Evolutionary conservation across 2,797 vertebrate species (phyloP).

Genomic region (Fistularia tabacaria): DNA sequence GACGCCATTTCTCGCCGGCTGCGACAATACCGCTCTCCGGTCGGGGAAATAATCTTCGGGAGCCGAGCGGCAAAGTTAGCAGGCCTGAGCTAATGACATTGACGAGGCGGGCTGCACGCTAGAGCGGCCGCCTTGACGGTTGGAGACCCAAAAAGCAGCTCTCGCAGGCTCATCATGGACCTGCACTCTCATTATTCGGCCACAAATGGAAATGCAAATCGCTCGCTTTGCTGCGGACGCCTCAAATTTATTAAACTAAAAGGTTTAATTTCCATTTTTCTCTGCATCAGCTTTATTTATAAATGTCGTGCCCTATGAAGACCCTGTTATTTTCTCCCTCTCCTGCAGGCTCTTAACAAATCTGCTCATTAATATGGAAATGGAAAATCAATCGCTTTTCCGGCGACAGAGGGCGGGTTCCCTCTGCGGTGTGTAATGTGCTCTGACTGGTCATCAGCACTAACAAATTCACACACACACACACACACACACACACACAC

Average conservation of each 20-base stretch:
- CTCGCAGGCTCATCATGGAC: conserved; percentile 74
- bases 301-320: conserved; percentile 99
- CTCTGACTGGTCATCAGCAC: conserved; percentile 90
- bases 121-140: conserved; percentile 73
- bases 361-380: conserved; percentile 99
- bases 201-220: conserved; percentile 96
- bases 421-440: conserved; percentile 93
- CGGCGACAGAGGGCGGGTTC: conserved; percentile 89
- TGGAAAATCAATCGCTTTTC: conserved; percentile 99
- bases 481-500: conserved; percentile 18
- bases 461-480: conserved; percentile 52
- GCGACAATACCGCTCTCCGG: conserved; percentile 48
- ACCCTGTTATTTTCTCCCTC: conserved; percentile 94
- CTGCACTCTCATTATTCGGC: conserved; percentile 83
- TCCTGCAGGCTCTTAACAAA: conserved; percentile 97
- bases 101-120: conserved; percentile 65
- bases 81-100: conserved; percentile 69
- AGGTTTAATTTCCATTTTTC: conserved; percentile 99
- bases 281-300: conserved; percentile 99
- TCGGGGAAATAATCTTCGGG: conserved; percentile 57
- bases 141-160: conserved; percentile 66
- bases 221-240: conserved; percentile 85
- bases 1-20: conserved; percentile 22
- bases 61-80: conserved; percentile 61
- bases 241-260: conserved; percentile 99